Evolutionary conservation across 2,797 vertebrate genomes (phyloP).

Genomic region (Crocidura indochinensis): DNA sequence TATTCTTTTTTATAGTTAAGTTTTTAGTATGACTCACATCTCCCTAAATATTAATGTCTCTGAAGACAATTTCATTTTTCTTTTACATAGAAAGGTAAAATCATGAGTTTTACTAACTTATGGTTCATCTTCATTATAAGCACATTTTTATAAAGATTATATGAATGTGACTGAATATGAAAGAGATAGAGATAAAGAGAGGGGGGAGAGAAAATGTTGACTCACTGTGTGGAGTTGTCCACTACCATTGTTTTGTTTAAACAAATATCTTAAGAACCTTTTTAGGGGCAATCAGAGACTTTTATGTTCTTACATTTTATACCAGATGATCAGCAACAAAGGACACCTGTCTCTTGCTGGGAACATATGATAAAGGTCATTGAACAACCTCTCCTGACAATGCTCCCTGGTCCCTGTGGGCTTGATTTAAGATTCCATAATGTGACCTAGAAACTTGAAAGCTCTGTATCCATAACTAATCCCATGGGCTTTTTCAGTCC

Average conservation of each 20-base stretch:
- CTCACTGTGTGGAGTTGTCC: background rate
- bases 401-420: conserved; percentile 39
- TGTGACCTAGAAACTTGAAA: conserved; percentile 78
- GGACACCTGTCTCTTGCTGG: conserved; percentile 72
- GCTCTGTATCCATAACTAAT: conserved; percentile 70
- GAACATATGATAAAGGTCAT: conserved; percentile 70
- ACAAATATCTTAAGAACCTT: conserved; percentile 41
- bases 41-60: background rate
- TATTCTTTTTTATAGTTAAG: background rate
- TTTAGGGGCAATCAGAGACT: conserved; percentile 62
- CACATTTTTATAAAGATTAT: background rate
- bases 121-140: conserved; percentile 49
- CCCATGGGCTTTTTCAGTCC: conserved; percentile 49
- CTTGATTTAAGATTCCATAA: conserved; percentile 72
- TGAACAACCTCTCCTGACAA: conserved; percentile 68
- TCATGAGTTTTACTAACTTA: background rate
- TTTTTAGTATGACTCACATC: background rate
- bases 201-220: background rate
- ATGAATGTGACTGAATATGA: background rate
- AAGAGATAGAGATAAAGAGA: background rate
- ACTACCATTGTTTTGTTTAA: conserved; percentile 30
- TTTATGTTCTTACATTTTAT: conserved; percentile 73
- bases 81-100: background rate
- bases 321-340: conserved; percentile 71
- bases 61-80: conserved; percentile 30